Evolutionary conservation across 1,140 invertebrate species (phyloP).

Genomic region (Drosophila persimilis): DNA sequence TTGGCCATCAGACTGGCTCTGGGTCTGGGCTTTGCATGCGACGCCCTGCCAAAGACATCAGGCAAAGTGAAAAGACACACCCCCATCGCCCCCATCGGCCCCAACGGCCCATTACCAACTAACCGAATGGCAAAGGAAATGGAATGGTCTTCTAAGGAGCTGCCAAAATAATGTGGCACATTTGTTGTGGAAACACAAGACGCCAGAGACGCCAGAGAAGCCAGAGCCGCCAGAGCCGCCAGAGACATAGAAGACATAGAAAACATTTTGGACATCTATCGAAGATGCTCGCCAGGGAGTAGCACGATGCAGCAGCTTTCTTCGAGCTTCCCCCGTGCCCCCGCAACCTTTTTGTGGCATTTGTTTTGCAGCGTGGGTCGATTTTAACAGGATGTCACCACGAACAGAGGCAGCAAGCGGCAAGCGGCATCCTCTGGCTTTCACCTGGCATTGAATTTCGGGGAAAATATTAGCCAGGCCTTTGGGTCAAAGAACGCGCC

Average conservation of each 20-base stretch:
- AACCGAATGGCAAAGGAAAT: conserved; percentile 20
- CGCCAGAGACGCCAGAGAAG: conserved; percentile 6
- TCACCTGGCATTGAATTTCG: conserved; percentile 53
- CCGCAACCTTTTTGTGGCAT: conserved; percentile 24
- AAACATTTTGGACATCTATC: conserved; percentile 24
- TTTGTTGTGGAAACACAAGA: conserved; percentile 45
- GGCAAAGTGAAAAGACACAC: conserved; percentile 54
- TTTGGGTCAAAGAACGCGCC: conserved; percentile 65
- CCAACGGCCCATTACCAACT: conserved; percentile 1
- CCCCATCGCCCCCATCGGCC: too few relatives aligned
- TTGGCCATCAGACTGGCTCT: conserved; percentile 40
- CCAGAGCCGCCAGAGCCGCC: not conserved
- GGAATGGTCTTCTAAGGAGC: conserved; percentile 12
- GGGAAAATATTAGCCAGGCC: conserved; percentile 50
- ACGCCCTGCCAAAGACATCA: conserved; percentile 28
- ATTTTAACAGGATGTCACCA: conserved; percentile 64
- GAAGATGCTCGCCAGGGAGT: conserved; percentile 43
- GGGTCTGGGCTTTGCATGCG: conserved; percentile 15
- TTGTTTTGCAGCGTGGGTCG: conserved; percentile 46
- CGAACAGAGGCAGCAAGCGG: too few relatives aligned
- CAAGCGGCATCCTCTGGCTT: conserved; percentile 48
- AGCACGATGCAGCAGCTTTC: conserved; percentile 25
- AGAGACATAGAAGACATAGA: not conserved
- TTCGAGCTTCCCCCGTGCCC: conserved; percentile 29
- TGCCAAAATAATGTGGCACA: conserved; percentile 51